Evolutionary conservation across 2,888 invertebrate genomes (phyloP).

Genomic region (Silvanus unidentatus): DNA sequence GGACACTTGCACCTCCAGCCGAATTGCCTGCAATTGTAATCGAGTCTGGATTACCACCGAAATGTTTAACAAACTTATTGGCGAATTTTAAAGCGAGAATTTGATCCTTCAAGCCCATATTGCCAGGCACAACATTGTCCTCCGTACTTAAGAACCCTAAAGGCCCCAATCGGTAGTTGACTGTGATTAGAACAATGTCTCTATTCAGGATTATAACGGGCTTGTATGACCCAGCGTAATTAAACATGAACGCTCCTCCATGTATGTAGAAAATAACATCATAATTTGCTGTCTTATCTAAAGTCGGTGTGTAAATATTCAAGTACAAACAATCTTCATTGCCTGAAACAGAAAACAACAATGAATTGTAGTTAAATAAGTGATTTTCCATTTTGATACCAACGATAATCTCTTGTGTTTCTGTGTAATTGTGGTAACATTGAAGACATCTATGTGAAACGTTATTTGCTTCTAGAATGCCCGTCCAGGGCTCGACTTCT

Average conservation of each 20-base stretch:
- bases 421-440: slow-evolving; percentile 29
- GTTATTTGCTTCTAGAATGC: slow-evolving; percentile 61
- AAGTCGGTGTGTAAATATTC: slow-evolving; percentile 56
- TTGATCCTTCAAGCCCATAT: slow-evolving; percentile 71
- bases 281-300: slow-evolving; percentile 43
- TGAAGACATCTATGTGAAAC: slow-evolving; percentile 42
- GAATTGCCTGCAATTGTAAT: slow-evolving; percentile 65
- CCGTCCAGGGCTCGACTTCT: slow-evolving; percentile 53
- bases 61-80: slow-evolving; percentile 59
- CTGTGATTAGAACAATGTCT: slow-evolving; percentile 60
- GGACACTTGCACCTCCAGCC: slow-evolving; percentile 69
- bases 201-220: slow-evolving; percentile 57
- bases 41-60: slow-evolving; percentile 66
- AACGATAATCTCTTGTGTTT: too few species aligned
- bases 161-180: slow-evolving; percentile 68
- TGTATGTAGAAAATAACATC: slow-evolving; percentile 64
- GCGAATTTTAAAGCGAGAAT: slow-evolving; percentile 64
- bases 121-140: slow-evolving; percentile 62
- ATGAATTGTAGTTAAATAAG: slow-evolving; percentile 9
- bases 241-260: slow-evolving; percentile 66
- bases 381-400: neutral
- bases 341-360: slow-evolving; percentile 41
- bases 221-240: slow-evolving; percentile 51
- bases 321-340: slow-evolving; percentile 64
- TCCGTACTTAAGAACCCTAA: slow-evolving; percentile 71